Evolutionary conservation across 2,113 vertebrate genomes (phyloP).

Genomic region (Potamarius usumacintae): DNA sequence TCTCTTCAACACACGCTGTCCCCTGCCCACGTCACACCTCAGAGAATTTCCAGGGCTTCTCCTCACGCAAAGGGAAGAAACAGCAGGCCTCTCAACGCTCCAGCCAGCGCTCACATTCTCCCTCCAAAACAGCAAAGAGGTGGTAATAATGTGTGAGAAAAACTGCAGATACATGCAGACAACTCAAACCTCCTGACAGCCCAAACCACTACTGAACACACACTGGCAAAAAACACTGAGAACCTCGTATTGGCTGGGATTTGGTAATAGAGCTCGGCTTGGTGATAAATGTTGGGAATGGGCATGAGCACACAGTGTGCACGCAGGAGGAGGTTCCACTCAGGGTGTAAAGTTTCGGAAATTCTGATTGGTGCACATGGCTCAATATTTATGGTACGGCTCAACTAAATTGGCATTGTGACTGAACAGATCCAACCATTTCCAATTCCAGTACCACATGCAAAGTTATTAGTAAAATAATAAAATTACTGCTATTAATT

Average conservation of each 20-base stretch:
- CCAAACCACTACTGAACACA: conserved; percentile 14
- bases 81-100: conserved; percentile 35
- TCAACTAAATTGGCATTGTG: neutral
- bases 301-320: conserved; percentile 38
- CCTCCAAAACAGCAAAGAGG: conserved; percentile 39
- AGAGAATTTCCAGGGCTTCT: conserved; percentile 39
- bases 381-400: neutral
- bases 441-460: neutral
- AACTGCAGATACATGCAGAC: conserved; percentile 43
- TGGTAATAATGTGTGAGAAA: conserved; percentile 57
- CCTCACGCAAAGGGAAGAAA: conserved; percentile 44
- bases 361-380: neutral
- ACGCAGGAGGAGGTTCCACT: conserved; percentile 13
- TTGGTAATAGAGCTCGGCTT: conserved; percentile 39
- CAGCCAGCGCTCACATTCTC: conserved; percentile 30
- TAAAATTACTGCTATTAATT: neutral
- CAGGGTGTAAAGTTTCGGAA: neutral
- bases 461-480: neutral
- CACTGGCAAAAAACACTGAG: conserved; percentile 16
- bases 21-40: conserved; percentile 38
- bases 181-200: conserved; percentile 48
- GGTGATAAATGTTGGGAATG: conserved; percentile 56
- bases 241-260: conserved; percentile 44
- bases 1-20: neutral
- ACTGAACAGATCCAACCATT: neutral